phyloP scores from a whole-genome alignment of 2,888 invertebrate genomes.

The Acronicta psi region DNA sequence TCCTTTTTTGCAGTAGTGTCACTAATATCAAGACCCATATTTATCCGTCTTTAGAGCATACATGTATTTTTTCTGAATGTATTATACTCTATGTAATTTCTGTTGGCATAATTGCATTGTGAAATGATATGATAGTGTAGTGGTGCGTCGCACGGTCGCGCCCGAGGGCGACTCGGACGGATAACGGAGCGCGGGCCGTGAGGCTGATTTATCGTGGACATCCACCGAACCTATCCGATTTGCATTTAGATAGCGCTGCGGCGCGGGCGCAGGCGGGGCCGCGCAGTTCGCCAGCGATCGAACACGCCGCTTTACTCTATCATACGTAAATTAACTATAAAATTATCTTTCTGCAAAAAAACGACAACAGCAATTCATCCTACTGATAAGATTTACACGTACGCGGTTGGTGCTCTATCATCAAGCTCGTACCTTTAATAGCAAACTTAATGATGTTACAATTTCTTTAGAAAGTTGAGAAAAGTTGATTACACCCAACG shows the following conservation, averaged over 20 bases:
- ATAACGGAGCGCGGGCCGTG: slow-evolving; percentile 76
- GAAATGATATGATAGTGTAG: slow-evolving; percentile 55
- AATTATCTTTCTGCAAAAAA: slow-evolving; percentile 76
- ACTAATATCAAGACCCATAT: slow-evolving; percentile 30
- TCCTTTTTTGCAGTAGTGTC: slow-evolving; percentile 20
- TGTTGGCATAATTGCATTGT: slow-evolving; percentile 56
- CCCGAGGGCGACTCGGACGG: slow-evolving; percentile 67
- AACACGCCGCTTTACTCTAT: slow-evolving; percentile 74
- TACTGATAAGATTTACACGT: slow-evolving; percentile 76
- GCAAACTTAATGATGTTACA: slow-evolving; percentile 43
- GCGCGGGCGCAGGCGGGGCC: slow-evolving; percentile 59
- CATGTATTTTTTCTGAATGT: slow-evolving; percentile 32
- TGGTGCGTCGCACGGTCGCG: slow-evolving; percentile 53
- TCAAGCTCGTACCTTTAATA: slow-evolving; percentile 54
- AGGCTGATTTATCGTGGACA: slow-evolving; percentile 86
- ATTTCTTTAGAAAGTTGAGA: slow-evolving; percentile 61
- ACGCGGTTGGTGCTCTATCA: slow-evolving; percentile 57
- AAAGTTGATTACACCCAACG: slow-evolving; percentile 34
- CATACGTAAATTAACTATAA: slow-evolving; percentile 82
- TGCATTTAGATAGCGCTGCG: slow-evolving; percentile 87
- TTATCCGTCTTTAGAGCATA: slow-evolving; percentile 34
- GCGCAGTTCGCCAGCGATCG: slow-evolving; percentile 59
- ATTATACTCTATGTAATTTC: slow-evolving; percentile 40
- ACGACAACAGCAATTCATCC: slow-evolving; percentile 62
- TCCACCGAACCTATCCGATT: slow-evolving; percentile 87